phyloP scores from a whole-genome alignment of 2,797 vertebrate genomes.

The Avahi laniger region DNA sequence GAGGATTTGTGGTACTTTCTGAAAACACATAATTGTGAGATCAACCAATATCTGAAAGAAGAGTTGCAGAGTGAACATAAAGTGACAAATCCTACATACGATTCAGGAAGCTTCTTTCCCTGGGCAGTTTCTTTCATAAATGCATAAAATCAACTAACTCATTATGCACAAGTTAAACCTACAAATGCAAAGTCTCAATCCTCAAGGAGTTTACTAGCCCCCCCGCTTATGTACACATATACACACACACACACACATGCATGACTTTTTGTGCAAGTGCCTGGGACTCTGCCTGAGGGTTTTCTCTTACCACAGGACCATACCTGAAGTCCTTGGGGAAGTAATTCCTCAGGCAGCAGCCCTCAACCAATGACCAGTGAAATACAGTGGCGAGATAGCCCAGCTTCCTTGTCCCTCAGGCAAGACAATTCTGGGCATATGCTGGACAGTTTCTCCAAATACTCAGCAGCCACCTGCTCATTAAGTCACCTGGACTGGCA shows the following conservation, averaged over 20 bases:
- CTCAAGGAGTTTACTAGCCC: not conserved
- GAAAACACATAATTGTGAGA: not conserved
- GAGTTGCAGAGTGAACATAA: not conserved
- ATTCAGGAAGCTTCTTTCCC: constrained; percentile 26
- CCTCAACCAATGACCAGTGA: not conserved
- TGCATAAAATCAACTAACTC: constrained; percentile 9
- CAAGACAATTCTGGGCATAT: not conserved
- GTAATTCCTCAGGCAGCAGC: not conserved
- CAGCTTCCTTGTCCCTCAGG: not conserved
- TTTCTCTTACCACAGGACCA: not conserved
- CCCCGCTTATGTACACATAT: not conserved
- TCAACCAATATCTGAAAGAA: not conserved
- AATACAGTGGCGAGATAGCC: not conserved
- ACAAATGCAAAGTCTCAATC: not conserved
- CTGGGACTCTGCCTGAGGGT: not conserved
- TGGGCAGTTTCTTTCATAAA: not conserved
- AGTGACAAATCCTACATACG: not conserved
- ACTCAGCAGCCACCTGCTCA: not conserved
- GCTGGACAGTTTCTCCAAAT: not conserved
- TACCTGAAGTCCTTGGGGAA: not conserved
- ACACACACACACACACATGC: not conserved
- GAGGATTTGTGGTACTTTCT: constrained; percentile 25
- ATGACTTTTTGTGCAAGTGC: not conserved
- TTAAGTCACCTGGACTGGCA: not conserved
- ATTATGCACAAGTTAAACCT: not conserved